Evolutionary conservation across 2,797 vertebrate species (phyloP), one percentile per base, ranked within the genome.

Genomic region (Acropternis orthonyx): DNA sequence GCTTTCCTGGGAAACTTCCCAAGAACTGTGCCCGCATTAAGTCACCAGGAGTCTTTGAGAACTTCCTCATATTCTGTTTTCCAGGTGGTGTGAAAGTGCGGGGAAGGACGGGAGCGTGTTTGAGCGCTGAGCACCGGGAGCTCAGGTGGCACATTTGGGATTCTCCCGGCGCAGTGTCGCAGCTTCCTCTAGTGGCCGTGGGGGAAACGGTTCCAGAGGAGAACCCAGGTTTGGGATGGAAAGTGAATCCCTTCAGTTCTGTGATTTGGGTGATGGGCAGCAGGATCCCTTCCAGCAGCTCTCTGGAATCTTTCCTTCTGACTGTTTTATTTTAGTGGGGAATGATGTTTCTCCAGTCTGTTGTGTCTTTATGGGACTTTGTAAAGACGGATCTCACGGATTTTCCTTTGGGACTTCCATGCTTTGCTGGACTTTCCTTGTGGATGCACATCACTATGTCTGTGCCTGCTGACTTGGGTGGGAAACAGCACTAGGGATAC

Each of bases 181-280:
- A 92, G 95, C 95, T 93, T 96, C 95, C 95, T 97, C 94, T 96
- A 93, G 96, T 3, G 95, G 93, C 89, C 78, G 17, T 24, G 21
- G 23, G 21, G 14, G 34, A 69, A 16, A 80, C 3, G 28, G 3
- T 44, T 37, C 63, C 10, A 4, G 58, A 86, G 82, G 22, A 69
- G 72, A 27, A 83, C 8, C 52, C n/a, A 2, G 11, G 2, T 1
- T 3, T 3, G 78, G 68, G 10, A 4, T 13, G 89, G 44, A 59
- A 43, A 13, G 19, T 0, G 19, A 21, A 2, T n/a, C 49, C 69
- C 37, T 27, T 27, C 43, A 1, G 5, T 12, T 28, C 67, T 39
- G 32, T 16, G 62, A 1, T 61, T 36, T 28, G 34, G 24, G 21
- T 59, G 27, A 8, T 12, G 41, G 58, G 41, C 43, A 16, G 86